Evolutionary conservation across 2,113 vertebrate genomes (phyloP), one percentile per base, ranked within the genome.

Genomic region (Ptychochromis oligacanthus): DNA sequence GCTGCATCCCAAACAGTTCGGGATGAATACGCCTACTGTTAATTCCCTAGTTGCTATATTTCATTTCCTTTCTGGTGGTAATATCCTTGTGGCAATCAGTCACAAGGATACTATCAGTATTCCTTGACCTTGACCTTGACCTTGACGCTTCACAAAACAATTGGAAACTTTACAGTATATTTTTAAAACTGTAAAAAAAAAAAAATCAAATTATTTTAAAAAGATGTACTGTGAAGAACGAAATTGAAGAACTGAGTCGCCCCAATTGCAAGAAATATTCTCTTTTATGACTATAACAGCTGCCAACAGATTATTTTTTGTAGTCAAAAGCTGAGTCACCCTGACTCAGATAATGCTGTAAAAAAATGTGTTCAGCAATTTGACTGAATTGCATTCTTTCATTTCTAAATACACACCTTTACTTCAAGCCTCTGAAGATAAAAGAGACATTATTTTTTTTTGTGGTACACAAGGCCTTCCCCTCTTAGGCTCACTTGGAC

Each of bases 161-260:
- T 67, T 18, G 4, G 58, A 49, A 28, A 64, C 4, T 13, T 18
- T 34, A 40, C 67, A 62, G 31, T 13, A 15, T 46, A 8, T 70
- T 52, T 13, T 1, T 14, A 20, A n/a, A n/a, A 52, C 65, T 52
- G 65, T n/a, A n/a, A n/a, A n/a, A n/a, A n/a, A n/a, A n/a, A n/a
- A 3, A 70, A 70, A 52, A 13, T 70, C 15, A 31, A 70, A 70
- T 70, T 70, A 70, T 70, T 70, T 1, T 52, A 24, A 49, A 43
- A 70, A 52, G 52, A 43, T 26, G 26, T 62, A 65, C 3, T 55
- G 40, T 62, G 43, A 87, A 56, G 57, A 87, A 31, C n/a, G 20
- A 15, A 67, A 81, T 83, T 64, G n/a, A n/a, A 3, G 60, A 81
- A 81, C 72, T 4, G 22, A 82, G 46, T 56, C 7, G 14, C 10